Base-by-base conservation (phyloP, 2,113 vertebrate genomes). In the Cyrtonyx montezumae region DNA sequence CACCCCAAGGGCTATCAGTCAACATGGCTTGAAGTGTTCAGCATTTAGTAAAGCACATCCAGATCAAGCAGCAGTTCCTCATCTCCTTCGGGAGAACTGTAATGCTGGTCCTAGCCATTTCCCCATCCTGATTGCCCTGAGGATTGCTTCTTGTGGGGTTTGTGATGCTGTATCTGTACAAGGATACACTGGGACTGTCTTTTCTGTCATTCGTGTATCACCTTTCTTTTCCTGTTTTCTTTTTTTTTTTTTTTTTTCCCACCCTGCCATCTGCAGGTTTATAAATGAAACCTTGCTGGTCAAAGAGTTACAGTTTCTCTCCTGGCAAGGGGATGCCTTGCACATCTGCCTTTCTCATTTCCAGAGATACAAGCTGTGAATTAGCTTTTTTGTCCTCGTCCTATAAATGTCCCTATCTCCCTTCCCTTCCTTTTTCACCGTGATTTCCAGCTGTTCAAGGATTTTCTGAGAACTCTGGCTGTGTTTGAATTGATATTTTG, bases 261-360 rank as follows among this genome's bases (percentile, higher is more conserved):
- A 5, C 26, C 26, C 2, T 66, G 48, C 23, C 70, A 15, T 43
- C 53, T 94, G 25, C n/a, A 84, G 8, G 10, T 82, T 87, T 87
- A 53, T 62, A 76, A 89, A 53, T 40, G 71, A 61, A 91, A 62
- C 23, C 17, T 66, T n/a, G 8, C 48, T 58, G 45, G 21, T 77
- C 71, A 71, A 76, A 76, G 34, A 87, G 49, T 91, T 87, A 62
- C n/a, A 37, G 7, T 42, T 75, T 88, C 46, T 66, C n/a, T 77
- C 9, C 79, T 62, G 58, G 53, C 42, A 75, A 75, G 42, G 17
- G 65, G 66, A 30, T 84, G 69, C 40, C 58, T 84, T 84, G 43
- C 67, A 92, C 87, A 66, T 91, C 91, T 95, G 89, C 75, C 63
- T 92, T 91, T 92, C 43, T 26, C 81, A 62, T 95, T 96, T 87